Conservation (phyloP, 2,113 vertebrate species). For the Esox niger region DNA sequence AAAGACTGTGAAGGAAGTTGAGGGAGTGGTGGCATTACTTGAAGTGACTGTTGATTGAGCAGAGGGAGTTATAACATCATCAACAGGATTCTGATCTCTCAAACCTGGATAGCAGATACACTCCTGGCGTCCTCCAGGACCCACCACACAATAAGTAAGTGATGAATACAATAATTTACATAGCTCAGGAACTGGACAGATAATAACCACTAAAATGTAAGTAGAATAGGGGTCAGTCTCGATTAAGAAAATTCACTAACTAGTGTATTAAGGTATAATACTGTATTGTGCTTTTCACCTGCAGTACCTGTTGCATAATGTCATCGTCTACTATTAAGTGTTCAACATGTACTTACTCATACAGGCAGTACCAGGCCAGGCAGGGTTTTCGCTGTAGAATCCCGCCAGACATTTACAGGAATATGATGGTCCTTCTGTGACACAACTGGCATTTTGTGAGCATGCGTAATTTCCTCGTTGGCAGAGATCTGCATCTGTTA, state of each 20-base stretch:
- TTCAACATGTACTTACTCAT: slow-evolving; percentile 4
- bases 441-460: slow-evolving; percentile 10
- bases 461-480: not conserved
- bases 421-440: slow-evolving; percentile 1
- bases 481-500: slow-evolving; percentile 20
- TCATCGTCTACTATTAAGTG: not conserved
- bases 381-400: slow-evolving; percentile 7
- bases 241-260: not conserved
- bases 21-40: no score
- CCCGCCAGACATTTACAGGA: slow-evolving; percentile 1
- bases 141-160: no score
- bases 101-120: no score
- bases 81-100: no score
- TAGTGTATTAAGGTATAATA: not conserved
- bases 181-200: no score
- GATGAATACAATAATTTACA: no score
- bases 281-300: not conserved
- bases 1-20: no score
- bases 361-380: slow-evolving; percentile 11
- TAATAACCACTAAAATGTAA: not conserved
- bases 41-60: no score
- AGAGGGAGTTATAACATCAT: no score
- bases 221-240: not conserved
- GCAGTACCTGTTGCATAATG: not conserved
- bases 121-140: no score